Base-by-base conservation (phyloP, 2,888 invertebrate genomes). In the Chrysopilus asiliformis region DNA sequence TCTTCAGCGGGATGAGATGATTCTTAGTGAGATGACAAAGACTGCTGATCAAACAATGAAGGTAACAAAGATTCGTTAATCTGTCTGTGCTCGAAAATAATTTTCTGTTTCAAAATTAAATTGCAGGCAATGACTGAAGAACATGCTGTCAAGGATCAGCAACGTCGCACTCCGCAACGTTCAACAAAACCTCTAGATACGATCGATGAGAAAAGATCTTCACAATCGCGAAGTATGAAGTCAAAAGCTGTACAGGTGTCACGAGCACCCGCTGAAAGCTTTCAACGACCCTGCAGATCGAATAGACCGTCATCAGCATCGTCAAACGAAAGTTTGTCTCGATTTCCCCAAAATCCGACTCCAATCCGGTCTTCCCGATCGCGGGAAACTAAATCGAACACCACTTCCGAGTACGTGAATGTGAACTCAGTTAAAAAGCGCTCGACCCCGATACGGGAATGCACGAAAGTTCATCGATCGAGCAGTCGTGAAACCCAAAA, bases 41-140 rank as follows among this genome's bases (percentile, higher is more conserved):
- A 70, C 68, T 33, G 72, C 72, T 39, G 71, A 73, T 59, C 67
- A 72, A 56, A 71, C 72, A 44, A 53, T 72, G 45, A 59, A 56
- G 54, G 62, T 60, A 36, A n/a, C n/a, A n/a, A n/a, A 35, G 43
- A 40, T 16, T 16, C 4, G 7, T 13, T 25, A 25, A 32, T 20
- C 4, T 7, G 5, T 22, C 22, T 22, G 22, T 22, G 7, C 7
- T 22, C 16, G 8, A 17, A 30, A 30, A 26, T 12, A 14, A 38
- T 8, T 10, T 4, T 24, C 2, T 6, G 18, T 32, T 12, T 10
- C 16, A 8, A 14, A n/a, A 20, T 10, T 20, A 24, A 32, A 12
- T n/a, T n/a, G n/a, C n/a, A n/a, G n/a, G n/a, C n/a, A n/a, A n/a
- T n/a, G n/a, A n/a, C n/a, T n/a, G n/a, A n/a, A n/a, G n/a, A n/a